Conservation (phyloP, 2,888 invertebrate species). For the Matsumyia berberina region DNA sequence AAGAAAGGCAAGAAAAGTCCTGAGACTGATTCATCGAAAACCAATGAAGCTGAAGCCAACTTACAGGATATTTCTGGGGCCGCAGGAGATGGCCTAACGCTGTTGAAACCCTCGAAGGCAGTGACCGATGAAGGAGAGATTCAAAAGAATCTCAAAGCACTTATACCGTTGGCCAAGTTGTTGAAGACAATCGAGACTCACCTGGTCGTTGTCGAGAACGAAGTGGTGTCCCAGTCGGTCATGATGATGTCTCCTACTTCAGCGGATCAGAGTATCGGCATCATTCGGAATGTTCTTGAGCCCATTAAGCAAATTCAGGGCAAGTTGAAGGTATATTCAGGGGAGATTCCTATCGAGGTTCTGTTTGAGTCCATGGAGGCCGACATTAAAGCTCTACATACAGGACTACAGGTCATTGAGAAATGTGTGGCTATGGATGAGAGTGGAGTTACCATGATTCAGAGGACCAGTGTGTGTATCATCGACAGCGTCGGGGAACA, state of each 20-base stretch:
- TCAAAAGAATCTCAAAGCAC: conserved; percentile 84
- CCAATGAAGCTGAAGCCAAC: conserved; percentile 83
- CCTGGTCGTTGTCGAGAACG: conserved; percentile 87
- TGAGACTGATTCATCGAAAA: conserved; percentile 84
- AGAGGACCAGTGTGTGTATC: conserved; percentile 88
- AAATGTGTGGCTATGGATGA: conserved; percentile 89
- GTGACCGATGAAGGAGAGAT: conserved; percentile 85
- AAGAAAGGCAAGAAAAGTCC: conserved; percentile 82
- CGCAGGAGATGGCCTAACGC: conserved; percentile 85
- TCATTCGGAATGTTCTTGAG: conserved; percentile 87
- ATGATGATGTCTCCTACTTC: conserved; percentile 88
- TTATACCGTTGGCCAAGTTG: conserved; percentile 83
- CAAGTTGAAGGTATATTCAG: conserved; percentile 86
- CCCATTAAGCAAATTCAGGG: conserved; percentile 88
- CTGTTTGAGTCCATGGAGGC: conserved; percentile 86
- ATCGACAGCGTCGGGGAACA: conserved; percentile 87
- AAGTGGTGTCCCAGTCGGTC: conserved; percentile 87
- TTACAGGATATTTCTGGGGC: conserved; percentile 86
- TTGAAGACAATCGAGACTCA: conserved; percentile 86
- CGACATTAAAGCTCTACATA: conserved; percentile 87
- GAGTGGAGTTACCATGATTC: conserved; percentile 88
- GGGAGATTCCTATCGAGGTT: conserved; percentile 83
- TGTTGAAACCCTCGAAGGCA: conserved; percentile 79
- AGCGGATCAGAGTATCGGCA: conserved; percentile 88
- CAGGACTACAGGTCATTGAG: conserved; percentile 88